Conservation (phyloP, 1,140 invertebrate genomes). For the Ditylenchus dipsaci region DNA sequence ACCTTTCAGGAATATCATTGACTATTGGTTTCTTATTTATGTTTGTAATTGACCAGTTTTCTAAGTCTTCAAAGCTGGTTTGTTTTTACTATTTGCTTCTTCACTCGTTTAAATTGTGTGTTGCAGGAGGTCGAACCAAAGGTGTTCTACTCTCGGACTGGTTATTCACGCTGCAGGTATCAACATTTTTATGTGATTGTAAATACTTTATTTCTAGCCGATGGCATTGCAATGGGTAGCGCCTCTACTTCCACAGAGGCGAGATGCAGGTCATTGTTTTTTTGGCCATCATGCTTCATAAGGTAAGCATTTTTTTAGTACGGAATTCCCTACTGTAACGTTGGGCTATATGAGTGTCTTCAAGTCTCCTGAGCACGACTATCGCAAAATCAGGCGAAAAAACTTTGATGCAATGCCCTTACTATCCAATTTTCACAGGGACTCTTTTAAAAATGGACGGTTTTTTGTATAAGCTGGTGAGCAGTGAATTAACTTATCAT, state of each 20-base stretch:
- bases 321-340: no score
- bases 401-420: no score
- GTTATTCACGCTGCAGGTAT: slow-evolving; percentile 85
- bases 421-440: no score
- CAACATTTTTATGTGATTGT: slow-evolving; percentile 8
- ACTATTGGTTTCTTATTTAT: slow-evolving; percentile 92
- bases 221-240: slow-evolving; percentile 91
- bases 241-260: slow-evolving; percentile 87
- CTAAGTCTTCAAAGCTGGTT: slow-evolving; percentile 34
- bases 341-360: no score
- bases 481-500: no score
- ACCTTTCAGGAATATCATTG: slow-evolving; percentile 66
- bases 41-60: slow-evolving; percentile 76
- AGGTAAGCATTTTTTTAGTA: no score
- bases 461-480: no score
- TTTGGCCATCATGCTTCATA: slow-evolving; percentile 93
- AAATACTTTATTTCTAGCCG: slow-evolving; percentile 66
- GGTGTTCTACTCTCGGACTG: slow-evolving; percentile 85
- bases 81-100: slow-evolving; percentile 44
- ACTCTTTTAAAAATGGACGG: no score
- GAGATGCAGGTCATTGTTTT: slow-evolving; percentile 95
- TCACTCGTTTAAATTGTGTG: background rate
- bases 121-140: slow-evolving; percentile 64
- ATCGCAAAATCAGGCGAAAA: no score
- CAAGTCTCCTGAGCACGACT: no score